These are phyloP conservation scores for Toxotes chatareus DNA, from an alignment of 2,113 vertebrate species.

Conservation along the genomic window DNA sequence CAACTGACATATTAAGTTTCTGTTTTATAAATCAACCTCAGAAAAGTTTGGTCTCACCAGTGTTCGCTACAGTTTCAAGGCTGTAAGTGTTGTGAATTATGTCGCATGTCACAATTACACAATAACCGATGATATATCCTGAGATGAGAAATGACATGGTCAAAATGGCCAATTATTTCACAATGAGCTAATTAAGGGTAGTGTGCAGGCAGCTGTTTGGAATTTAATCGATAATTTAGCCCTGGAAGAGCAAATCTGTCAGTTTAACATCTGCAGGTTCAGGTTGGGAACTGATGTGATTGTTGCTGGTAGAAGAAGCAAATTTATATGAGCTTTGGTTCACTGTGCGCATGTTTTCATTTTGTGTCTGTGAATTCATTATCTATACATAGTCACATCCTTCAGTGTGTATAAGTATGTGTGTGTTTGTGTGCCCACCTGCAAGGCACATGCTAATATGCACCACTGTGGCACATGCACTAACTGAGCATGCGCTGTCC, in stretches of 20 bases:
- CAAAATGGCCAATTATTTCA: constrained; percentile 1
- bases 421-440: neutral
- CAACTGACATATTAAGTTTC: neutral
- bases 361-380: neutral
- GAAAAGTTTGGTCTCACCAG: neutral
- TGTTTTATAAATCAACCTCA: neutral
- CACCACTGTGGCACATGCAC: constrained; percentile 56
- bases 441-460: constrained; percentile 60
- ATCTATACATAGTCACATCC: constrained; percentile 9
- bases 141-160: neutral
- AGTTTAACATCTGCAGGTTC: neutral
- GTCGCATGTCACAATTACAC: neutral
- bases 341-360: neutral
- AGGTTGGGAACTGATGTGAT: neutral
- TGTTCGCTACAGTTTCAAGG: neutral
- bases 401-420: constrained; percentile 7
- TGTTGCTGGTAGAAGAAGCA: neutral
- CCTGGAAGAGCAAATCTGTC: neutral
- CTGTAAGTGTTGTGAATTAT: neutral
- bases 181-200: neutral
- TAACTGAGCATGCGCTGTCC: constrained; percentile 20
- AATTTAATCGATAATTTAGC: neutral
- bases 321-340: neutral
- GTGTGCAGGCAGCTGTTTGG: constrained; percentile 16
- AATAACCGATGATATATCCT: neutral